Conservation (phyloP, 1,140 invertebrate genomes). For the Drusus annulatus region DNA sequence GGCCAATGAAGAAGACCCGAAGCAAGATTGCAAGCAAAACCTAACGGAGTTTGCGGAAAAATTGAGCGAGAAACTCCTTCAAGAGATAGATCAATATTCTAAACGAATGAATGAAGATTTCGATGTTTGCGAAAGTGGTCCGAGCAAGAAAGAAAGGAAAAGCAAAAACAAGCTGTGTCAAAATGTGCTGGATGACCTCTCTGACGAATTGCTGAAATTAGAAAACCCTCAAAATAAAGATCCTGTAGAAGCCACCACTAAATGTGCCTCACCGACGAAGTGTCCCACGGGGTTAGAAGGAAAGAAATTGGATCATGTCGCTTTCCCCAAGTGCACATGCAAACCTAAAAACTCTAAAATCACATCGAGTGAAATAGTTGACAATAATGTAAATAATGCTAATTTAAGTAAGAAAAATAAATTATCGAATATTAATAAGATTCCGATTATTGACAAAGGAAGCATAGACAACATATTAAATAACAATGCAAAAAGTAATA, state of each 20-base stretch:
- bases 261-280: not conserved
- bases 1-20: conserved; percentile 70
- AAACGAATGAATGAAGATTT: conserved; percentile 71
- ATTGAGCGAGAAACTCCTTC: conserved; percentile 79
- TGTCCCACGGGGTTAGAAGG: conserved; percentile 30
- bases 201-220: conserved; percentile 28
- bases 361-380: conserved; percentile 52
- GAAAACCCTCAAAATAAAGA: conserved; percentile 65
- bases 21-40: conserved; percentile 76
- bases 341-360: conserved; percentile 64
- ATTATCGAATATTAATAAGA: conserved; percentile 52
- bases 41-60: conserved; percentile 85
- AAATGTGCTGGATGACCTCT: conserved; percentile 35
- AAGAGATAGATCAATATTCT: conserved; percentile 81
- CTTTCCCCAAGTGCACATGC: conserved; percentile 67
- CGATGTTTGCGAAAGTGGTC: conserved; percentile 66
- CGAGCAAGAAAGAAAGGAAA: conserved; percentile 32
- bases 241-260: conserved; percentile 58
- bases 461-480: conserved; percentile 63
- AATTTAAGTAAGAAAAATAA: conserved; percentile 53
- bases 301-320: conserved; percentile 61
- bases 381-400: conserved; percentile 59
- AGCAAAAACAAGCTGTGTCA: conserved; percentile 34
- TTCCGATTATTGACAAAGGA: conserved; percentile 38
- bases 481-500: conserved; percentile 69